Conservation (phyloP, 2,113 vertebrate species). For the Lynx canadensis region DNA sequence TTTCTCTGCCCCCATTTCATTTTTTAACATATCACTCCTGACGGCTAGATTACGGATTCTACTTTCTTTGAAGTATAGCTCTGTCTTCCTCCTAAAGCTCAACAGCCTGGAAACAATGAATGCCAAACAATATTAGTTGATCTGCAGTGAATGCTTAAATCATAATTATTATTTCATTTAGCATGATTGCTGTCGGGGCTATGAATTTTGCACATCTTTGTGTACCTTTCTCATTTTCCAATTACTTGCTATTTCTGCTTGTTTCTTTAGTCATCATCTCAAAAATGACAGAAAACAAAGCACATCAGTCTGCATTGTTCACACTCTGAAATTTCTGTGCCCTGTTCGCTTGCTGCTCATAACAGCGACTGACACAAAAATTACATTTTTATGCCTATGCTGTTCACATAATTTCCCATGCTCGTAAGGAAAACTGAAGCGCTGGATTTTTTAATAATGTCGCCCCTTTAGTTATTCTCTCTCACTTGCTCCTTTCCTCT, state of each 20-base stretch:
- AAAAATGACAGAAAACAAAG: neutral
- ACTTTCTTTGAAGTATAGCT: neutral
- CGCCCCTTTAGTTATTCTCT: neutral
- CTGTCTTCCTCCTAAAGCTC: neutral
- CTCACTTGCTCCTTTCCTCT: neutral
- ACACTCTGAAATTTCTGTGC: neutral
- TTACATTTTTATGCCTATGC: rapidly evolving
- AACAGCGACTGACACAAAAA: neutral
- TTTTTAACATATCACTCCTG: neutral
- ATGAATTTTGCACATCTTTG: neutral
- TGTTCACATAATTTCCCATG: neutral
- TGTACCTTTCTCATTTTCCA: neutral
- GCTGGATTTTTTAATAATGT: neutral
- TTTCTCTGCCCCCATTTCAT: neutral
- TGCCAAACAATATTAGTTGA: neutral
- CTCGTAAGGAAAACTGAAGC: rapidly evolving
- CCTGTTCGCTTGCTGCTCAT: neutral
- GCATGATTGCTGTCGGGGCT: rapidly evolving
- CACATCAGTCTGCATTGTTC: neutral
- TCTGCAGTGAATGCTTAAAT: neutral
- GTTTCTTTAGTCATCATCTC: neutral
- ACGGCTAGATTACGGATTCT: neutral
- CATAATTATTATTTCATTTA: neutral
- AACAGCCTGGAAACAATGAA: neutral
- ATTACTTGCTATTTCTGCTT: neutral